phyloP scores from a whole-genome alignment of 2,113 vertebrate genomes.

The Lycocorax pyrrhopterus region DNA sequence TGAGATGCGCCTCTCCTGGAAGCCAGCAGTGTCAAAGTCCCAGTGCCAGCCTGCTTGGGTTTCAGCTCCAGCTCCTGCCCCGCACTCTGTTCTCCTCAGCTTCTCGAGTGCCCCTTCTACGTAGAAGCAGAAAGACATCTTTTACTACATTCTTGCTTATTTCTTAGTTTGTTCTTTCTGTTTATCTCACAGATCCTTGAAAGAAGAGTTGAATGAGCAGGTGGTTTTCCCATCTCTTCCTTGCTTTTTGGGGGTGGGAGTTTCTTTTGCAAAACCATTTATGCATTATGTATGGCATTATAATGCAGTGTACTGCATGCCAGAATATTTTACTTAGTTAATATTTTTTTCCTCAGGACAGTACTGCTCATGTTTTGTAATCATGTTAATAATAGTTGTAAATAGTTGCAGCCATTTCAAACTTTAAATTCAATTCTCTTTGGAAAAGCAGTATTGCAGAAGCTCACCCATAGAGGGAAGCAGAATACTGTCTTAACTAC shows the following conservation, averaged over 20 bases:
- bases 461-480: constrained; percentile 57
- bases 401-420: neutral
- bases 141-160: neutral
- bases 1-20: neutral
- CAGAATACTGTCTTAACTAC: constrained; percentile 41
- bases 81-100: neutral
- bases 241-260: accelerated
- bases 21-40: neutral
- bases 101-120: neutral
- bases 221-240: neutral
- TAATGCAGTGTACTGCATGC: neutral
- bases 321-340: neutral
- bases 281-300: neutral
- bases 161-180: neutral
- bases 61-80: neutral
- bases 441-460: constrained; percentile 1
- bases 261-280: neutral
- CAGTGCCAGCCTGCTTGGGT: neutral
- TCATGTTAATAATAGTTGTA: neutral
- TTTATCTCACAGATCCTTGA: neutral
- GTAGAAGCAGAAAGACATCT: neutral
- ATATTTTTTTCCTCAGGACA: neutral
- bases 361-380: neutral
- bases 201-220: neutral
- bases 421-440: neutral